Percentiles rank a stretch among this genome's conserved stretches.
phyloP scores from a whole-genome alignment of 2,797 vertebrate species.

The Gymnocypris eckloni region DNA sequence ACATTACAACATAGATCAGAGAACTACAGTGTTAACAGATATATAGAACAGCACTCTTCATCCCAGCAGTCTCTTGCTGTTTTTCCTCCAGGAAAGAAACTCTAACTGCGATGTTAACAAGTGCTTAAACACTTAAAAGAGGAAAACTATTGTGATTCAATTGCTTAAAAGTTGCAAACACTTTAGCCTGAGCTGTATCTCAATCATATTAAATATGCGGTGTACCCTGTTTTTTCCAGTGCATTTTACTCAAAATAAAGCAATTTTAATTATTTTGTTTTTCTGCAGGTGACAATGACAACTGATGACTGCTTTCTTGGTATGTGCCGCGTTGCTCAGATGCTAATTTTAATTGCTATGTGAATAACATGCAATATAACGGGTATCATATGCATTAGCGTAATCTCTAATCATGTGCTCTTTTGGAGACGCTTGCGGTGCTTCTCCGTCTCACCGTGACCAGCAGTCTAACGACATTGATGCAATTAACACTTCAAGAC shows the following conservation, averaged over 20 bases:
- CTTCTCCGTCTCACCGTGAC: constrained; percentile 26
- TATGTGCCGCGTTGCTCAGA: neutral
- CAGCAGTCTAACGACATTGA: constrained; percentile 26
- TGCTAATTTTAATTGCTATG: constrained; percentile 41
- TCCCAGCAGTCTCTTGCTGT: neutral
- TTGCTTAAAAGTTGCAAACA: constrained; percentile 3
- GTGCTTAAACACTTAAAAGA: neutral
- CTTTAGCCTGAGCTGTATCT: neutral
- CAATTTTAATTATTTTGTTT: neutral
- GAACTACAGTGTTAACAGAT: neutral
- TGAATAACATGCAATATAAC: constrained; percentile 16
- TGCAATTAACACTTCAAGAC: constrained; percentile 48
- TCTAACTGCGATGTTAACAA: neutral
- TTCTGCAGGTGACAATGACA: constrained; percentile 13
- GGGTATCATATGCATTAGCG: constrained; percentile 13
- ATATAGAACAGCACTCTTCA: neutral
- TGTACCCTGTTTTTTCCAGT: neutral
- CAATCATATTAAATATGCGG: neutral
- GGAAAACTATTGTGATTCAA: neutral
- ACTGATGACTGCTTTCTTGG: neutral
- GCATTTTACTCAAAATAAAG: neutral
- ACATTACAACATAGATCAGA: neutral
- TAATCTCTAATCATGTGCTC: constrained; percentile 10
- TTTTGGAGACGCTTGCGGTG: constrained; percentile 32
- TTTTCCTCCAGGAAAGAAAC: neutral